phyloP scores from a whole-genome alignment of 2,113 vertebrate genomes.

The Genyomyrus donnyi region DNA sequence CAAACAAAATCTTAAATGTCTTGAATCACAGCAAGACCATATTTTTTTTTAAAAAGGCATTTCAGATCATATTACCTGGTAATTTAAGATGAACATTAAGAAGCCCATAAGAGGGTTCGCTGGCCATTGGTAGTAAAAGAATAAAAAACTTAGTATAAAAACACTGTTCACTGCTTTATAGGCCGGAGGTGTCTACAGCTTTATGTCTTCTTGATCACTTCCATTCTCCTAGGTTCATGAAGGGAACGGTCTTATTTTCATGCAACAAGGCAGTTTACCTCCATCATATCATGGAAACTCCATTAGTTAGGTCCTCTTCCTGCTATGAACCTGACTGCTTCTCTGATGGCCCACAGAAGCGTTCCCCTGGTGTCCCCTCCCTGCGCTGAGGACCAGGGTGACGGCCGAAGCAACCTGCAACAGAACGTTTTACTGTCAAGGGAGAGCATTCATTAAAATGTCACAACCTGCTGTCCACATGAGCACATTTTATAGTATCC shows the following conservation, averaged over 20 bases:
- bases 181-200: neutral
- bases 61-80: neutral
- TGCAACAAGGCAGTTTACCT: neutral
- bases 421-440: constrained; percentile 3
- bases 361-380: neutral
- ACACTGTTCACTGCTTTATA: neutral
- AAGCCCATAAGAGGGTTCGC: neutral
- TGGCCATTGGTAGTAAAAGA: neutral
- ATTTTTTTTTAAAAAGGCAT: neutral
- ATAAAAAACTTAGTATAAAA: neutral
- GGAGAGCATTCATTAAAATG: neutral
- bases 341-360: neutral
- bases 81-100: neutral
- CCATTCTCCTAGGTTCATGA: neutral
- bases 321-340: neutral
- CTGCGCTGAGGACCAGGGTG: neutral
- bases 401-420: neutral
- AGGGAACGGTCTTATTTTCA: neutral
- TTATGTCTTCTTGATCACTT: neutral
- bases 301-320: neutral
- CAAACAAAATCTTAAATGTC: neutral
- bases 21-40: neutral
- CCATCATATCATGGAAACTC: neutral
- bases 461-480: neutral
- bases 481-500: neutral